Conservation (phyloP, 2,113 vertebrate species). For the Nesoenas mayeri region DNA sequence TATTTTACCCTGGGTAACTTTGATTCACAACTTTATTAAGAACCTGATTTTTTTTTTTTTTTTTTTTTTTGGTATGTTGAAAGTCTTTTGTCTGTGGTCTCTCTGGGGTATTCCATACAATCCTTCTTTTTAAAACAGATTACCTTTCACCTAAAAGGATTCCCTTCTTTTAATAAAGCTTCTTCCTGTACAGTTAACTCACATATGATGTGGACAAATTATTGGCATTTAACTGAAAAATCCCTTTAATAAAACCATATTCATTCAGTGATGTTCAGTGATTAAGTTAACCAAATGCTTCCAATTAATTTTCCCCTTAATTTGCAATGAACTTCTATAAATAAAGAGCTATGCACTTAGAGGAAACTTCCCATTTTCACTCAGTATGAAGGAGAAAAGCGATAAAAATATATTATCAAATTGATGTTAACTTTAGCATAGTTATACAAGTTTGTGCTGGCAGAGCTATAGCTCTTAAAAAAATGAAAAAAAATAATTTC, state of each 20-base stretch:
- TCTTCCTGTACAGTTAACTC: not conserved
- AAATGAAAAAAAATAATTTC: not conserved
- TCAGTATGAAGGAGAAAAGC: not conserved
- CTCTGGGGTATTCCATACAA: not conserved
- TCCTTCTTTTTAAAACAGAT: not conserved
- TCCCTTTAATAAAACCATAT: slow-evolving; percentile 8
- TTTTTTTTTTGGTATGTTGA: not conserved
- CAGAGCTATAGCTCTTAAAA: not conserved
- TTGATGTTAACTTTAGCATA: not conserved
- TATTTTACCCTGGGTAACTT: not conserved
- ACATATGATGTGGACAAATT: not conserved
- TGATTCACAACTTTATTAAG: not conserved
- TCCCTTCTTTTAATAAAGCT: not conserved
- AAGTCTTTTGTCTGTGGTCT: not conserved
- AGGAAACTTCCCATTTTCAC: not conserved
- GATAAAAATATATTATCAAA: not conserved
- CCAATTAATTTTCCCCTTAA: slow-evolving; percentile 25
- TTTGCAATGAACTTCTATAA: not conserved
- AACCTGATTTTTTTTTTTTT: not conserved
- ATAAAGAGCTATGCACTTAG: not conserved
- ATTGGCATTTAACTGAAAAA: slow-evolving; percentile 28
- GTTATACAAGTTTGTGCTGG: not conserved
- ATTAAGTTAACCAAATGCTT: slow-evolving; percentile 6
- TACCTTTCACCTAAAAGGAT: not conserved
- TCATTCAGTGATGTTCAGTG: not conserved